A percentile compares a stretch with the other conserved stretches of the same genome.
Conservation (phyloP, 2,888 invertebrate genomes). For the Melanargia galathea region DNA sequence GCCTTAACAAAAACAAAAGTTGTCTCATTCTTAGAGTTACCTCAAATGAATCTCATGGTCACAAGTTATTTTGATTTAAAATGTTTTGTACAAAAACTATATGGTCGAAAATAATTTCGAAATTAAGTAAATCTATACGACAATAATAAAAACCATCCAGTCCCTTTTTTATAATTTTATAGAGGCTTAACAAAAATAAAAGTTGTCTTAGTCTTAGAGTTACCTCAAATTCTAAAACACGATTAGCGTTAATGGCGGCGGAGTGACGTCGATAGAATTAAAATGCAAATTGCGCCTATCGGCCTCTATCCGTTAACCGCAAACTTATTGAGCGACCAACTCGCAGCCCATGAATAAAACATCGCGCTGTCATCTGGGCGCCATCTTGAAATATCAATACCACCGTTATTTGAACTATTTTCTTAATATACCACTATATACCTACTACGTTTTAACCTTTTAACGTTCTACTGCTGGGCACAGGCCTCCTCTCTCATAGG, state of each 20-base stretch:
- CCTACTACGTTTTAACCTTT: no score
- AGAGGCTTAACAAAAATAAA: not conserved
- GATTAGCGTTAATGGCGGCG: constrained; percentile 39
- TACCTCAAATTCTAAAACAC: constrained; percentile 17
- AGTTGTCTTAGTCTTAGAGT: not conserved
- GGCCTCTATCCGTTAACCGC: constrained; percentile 37
- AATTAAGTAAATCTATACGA: no score
- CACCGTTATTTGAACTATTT: constrained; percentile 11
- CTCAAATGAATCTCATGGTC: no score
- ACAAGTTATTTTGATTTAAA: no score
- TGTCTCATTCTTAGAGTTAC: no score
- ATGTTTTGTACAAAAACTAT: no score
- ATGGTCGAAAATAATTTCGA: no score
- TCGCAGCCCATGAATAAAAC: constrained; percentile 69
- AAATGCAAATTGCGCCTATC: constrained; percentile 46
- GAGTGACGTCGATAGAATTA: constrained; percentile 38
- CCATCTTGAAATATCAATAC: constrained; percentile 60
- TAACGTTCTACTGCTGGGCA: no score
- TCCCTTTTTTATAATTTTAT: no score
- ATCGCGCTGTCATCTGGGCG: constrained; percentile 65
- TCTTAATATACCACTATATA: not conserved
- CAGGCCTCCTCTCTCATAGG: no score
- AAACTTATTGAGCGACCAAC: constrained; percentile 59
- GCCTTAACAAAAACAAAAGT: no score
- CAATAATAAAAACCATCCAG: no score